phyloP scores from a whole-genome alignment of 53 echinoderm and acorn worm genomes.

The Zoroaster sp. region DNA sequence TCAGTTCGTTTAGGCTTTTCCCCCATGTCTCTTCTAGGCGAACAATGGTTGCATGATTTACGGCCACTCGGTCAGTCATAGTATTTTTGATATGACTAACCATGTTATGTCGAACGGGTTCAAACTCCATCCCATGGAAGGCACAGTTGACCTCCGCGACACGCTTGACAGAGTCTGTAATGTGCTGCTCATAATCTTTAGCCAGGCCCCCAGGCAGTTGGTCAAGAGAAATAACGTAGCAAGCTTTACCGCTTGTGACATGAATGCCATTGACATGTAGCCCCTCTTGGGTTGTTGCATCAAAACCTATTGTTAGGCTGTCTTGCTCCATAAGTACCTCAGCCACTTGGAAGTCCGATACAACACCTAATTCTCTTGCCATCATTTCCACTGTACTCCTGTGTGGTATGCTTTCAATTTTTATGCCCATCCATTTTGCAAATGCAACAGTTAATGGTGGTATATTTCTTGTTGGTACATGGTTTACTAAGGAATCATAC shows the following conservation, averaged over 20 bases:
- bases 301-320: slow-evolving; percentile 48
- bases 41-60: slow-evolving; percentile 63
- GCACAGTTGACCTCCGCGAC: neutral
- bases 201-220: slow-evolving; percentile 28
- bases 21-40: slow-evolving; percentile 44
- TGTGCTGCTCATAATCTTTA: slow-evolving; percentile 29
- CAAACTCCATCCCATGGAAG: neutral
- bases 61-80: slow-evolving; percentile 55
- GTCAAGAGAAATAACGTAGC: neutral
- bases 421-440: slow-evolving; percentile 1
- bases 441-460: neutral
- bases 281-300: slow-evolving; percentile 60
- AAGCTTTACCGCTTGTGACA: slow-evolving; percentile 1
- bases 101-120: neutral
- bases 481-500: slow-evolving; percentile 45
- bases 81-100: slow-evolving; percentile 31
- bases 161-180: neutral
- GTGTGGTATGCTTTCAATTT: slow-evolving; percentile 3
- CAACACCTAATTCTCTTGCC: slow-evolving; percentile 38
- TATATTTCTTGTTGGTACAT: slow-evolving; percentile 51
- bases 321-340: neutral
- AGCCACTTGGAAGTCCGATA: slow-evolving; percentile 19
- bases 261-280: slow-evolving; percentile 17
- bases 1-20: neutral
- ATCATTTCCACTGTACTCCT: slow-evolving; percentile 51